Evolutionary conservation across 2,113 vertebrate genomes (phyloP).

Genomic region (Epinephelus cyanopodus): DNA sequence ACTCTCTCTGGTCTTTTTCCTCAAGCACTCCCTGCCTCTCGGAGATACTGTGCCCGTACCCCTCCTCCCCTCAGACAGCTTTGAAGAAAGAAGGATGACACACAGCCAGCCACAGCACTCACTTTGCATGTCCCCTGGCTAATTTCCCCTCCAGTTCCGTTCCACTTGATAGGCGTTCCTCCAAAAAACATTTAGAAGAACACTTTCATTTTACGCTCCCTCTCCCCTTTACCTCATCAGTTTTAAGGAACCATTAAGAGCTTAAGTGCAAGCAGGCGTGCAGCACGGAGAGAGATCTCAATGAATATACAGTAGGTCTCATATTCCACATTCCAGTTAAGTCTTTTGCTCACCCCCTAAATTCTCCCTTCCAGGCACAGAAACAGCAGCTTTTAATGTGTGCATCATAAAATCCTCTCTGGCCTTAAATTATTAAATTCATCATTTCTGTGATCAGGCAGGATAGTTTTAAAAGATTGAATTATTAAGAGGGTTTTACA

Average conservation of each 20-base stretch:
- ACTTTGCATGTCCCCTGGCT: constrained; percentile 72
- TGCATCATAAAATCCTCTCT: constrained; percentile 55
- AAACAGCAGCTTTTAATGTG: constrained; percentile 48
- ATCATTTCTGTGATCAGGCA: constrained; percentile 57
- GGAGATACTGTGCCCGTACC: constrained; percentile 38
- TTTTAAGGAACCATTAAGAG: constrained; percentile 73
- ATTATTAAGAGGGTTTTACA: constrained; percentile 58
- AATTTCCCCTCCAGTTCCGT: constrained; percentile 70
- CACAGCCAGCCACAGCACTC: constrained; percentile 51
- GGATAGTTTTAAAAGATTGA: constrained; percentile 53
- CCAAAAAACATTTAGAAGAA: constrained; percentile 73
- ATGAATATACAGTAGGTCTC: constrained; percentile 62
- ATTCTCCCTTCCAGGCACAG: constrained; percentile 37
- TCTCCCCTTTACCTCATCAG: constrained; percentile 61
- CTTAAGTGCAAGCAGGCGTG: constrained; percentile 57
- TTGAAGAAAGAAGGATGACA: constrained; percentile 67
- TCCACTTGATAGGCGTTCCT: constrained; percentile 75
- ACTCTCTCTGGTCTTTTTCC: constrained; percentile 41
- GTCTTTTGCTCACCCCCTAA: constrained; percentile 30
- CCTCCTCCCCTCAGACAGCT: constrained; percentile 31
- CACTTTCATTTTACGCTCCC: constrained; percentile 70
- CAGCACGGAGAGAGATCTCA: constrained; percentile 35
- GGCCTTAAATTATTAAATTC: constrained; percentile 56
- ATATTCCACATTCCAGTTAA: constrained; percentile 37
- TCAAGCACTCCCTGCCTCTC: constrained; percentile 45